Evolutionary conservation across 2,888 invertebrate genomes (phyloP), one percentile per base, ranked within the genome.

Genomic region (Ichneumon xanthorius): DNA sequence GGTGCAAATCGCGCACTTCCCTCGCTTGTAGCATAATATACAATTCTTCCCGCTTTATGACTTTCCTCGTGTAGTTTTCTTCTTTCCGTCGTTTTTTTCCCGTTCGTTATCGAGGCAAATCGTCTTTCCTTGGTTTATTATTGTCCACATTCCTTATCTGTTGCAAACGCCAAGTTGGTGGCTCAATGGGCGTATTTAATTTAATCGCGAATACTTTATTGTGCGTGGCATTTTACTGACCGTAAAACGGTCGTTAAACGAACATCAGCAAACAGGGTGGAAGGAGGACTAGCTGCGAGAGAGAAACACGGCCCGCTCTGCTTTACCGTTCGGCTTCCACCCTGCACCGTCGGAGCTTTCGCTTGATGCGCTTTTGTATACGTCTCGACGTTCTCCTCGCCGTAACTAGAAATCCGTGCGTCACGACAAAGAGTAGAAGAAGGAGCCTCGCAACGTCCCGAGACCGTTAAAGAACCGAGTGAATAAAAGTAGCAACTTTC

Each of bases 151-250:
- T 82, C 19, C 67, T 79, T 75, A 78, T 85, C 78, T 48, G 77
- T 68, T 81, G 45, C 26, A 40, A 79, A 71, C n/a, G 14, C 19
- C 37, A 61, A 71, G 55, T 58, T 72, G 40, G 63, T 53, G 67
- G 73, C 61, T 63, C 76, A 81, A 84, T 48, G 77, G 50, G 50
- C 26, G 77, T 78, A 73, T 81, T 84, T 77, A 81, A 81, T 84
- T 84, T 68, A 84, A 84, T 82, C 79, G 75, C 48, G 63, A 82
- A 85, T 65, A 85, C 58, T 85, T 78, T 79, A 85, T 75, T 81
- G 79, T 79, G 71, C 85, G 85, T 79, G 63, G 48, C 58, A 50
- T 82, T 85, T 82, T 85, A 79, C 82, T 37, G 79, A 67, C 75
- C 65, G 79, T 85, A 82, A 85, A 82, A 85, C 70, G 70, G 75